These are phyloP conservation scores for Sebastes wilsoni DNA, from an alignment of 2,797 vertebrate genomes.

Conservation along the genomic window DNA sequence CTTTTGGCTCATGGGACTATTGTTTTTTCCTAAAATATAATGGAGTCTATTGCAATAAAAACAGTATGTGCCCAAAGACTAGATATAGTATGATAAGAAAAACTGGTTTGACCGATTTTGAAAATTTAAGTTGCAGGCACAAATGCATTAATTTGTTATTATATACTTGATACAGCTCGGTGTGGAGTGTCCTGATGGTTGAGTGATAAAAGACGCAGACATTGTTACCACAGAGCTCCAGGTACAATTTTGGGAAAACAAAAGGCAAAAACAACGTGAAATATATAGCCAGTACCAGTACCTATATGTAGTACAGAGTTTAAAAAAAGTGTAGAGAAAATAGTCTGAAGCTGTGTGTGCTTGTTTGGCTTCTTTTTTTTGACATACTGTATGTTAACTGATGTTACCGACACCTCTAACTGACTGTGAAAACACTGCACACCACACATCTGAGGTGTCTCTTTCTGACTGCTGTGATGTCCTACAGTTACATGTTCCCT, in stretches of 20 bases:
- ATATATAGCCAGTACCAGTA: rapidly evolving
- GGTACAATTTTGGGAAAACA: background rate
- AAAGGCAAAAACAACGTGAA: background rate
- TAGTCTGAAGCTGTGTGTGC: background rate
- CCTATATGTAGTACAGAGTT: no score
- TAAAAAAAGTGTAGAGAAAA: background rate
- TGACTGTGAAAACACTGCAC: constrained; percentile 6
- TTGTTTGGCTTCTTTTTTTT: constrained; percentile 2
- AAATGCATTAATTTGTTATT: background rate
- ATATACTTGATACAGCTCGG: background rate
- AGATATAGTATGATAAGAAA: no score
- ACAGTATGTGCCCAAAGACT: no score
- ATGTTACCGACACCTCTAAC: constrained; percentile 31
- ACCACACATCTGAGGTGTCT: constrained; percentile 9
- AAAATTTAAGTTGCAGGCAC: no score
- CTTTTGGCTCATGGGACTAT: no score
- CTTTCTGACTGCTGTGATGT: background rate
- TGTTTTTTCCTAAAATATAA: no score
- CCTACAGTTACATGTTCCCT: constrained; percentile 1
- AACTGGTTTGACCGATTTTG: no score
- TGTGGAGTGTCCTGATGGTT: background rate
- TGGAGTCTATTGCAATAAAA: no score
- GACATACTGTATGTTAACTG: constrained; percentile 19
- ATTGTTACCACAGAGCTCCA: background rate
- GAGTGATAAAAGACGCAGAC: background rate